Evolutionary conservation across 2,888 invertebrate species (phyloP), one percentile per base, ranked within the genome.

Genomic region (Papilio gigon): DNA sequence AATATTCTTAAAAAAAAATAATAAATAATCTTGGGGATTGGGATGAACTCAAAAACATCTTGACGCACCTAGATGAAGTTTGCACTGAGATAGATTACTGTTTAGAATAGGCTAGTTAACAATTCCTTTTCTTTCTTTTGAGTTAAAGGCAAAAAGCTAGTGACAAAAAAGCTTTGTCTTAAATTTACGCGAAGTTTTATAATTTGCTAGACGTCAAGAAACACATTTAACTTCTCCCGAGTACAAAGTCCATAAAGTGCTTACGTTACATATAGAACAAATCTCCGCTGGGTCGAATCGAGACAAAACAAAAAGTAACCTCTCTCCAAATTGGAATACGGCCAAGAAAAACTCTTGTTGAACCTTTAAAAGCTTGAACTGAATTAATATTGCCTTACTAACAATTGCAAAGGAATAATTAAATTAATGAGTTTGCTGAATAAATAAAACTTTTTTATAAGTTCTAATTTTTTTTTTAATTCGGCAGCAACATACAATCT

Each of bases 301-400:
- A 20, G 35, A 65, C 59, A 65, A 65, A 65, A 59, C 25, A 59
- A 35, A 65, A 44, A 58, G 17, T 47, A 65, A 44, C 42, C 22
- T 65, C 44, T 42, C 14, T 27, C 33, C 8, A 42, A 65, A 65
- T 65, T 65, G 65, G 59, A 65, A 35, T 59, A 14, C 59, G 37
- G 44, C 65, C 65, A 65, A 62, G 47, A 62, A 65, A 59, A 65
- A 47, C 58, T 44, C 27, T 25, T 4, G 20, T 42, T 20, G 42
- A 63, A 63, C 44, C 59, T 59, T 65, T 47, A 11, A 47, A 59
- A 42, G 42, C 61, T 61, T 37, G 27, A 25, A 63, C 22, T 22
- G 50, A 53, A 63, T 63, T 50, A 25, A 63, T 63, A 50, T 63
- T 63, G 63, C 63, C 50, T 63, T 50, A 25, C 50, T 63, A 27